These are phyloP conservation scores for Brachionus manjavacas DNA, from an alignment of 1,140 invertebrate species.

Conservation along the genomic window DNA sequence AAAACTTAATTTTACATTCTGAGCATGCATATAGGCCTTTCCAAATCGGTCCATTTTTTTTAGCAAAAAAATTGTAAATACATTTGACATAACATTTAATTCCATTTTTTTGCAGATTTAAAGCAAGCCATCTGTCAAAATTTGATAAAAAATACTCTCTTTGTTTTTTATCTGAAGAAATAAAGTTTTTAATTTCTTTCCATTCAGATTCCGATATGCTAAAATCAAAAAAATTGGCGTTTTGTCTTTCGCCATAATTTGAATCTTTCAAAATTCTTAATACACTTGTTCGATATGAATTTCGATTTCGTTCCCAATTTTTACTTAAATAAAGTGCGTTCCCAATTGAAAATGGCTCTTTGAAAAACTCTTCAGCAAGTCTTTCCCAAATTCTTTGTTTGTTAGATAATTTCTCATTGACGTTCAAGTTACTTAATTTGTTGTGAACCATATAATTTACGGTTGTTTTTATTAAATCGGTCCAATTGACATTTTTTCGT, in stretches of 20 bases:
- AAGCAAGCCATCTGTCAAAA: background rate
- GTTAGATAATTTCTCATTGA: background rate
- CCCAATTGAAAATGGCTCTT: background rate
- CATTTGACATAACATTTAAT: background rate
- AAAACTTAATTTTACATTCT: too few relatives aligned
- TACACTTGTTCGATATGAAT: background rate
- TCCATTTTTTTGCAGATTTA: background rate
- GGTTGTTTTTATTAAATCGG: background rate
- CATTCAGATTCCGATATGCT: background rate
- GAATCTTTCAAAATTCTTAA: background rate
- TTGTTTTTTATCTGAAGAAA: background rate
- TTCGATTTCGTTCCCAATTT: background rate
- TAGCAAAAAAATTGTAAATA: background rate
- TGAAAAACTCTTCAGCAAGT: background rate
- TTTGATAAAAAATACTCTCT: background rate
- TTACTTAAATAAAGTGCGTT: background rate
- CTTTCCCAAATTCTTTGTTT: background rate
- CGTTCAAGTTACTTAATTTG: background rate
- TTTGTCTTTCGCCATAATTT: background rate
- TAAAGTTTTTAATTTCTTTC: background rate
- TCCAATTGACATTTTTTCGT: background rate
- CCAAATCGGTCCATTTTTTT: background rate
- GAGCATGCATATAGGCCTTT: too few relatives aligned
- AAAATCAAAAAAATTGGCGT: background rate
- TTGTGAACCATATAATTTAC: background rate